phyloP scores from a whole-genome alignment of 2,113 vertebrate genomes.

The Pollachius pollachius region DNA sequence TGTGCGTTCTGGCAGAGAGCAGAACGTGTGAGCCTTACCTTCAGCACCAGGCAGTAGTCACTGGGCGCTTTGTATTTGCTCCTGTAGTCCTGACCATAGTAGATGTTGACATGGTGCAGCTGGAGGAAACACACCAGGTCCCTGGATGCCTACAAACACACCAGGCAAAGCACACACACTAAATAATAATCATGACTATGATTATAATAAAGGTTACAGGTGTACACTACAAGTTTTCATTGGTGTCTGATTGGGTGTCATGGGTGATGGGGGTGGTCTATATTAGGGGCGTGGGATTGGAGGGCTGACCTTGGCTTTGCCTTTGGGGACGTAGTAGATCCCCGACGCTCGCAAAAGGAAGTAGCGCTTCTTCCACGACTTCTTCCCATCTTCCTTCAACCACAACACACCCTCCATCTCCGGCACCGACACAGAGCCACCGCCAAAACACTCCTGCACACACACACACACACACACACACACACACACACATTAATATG shows the following conservation, averaged over 20 bases:
- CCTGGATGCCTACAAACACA: constrained; percentile 79
- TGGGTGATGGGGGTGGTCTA: no score
- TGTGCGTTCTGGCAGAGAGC: no score
- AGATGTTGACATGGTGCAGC: constrained; percentile 94
- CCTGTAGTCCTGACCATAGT: constrained; percentile 93
- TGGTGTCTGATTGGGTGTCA: background rate
- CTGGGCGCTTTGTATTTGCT: constrained; percentile 98
- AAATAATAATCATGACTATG: background rate
- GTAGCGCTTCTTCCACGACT: constrained; percentile 98
- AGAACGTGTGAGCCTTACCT: constrained; percentile 72
- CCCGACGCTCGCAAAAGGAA: constrained; percentile 95
- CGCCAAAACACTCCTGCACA: constrained; percentile 94
- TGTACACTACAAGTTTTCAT: background rate
- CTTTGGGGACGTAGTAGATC: constrained; percentile 97
- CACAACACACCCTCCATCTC: constrained; percentile 97
- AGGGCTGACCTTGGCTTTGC: constrained; percentile 88
- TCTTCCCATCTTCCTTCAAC: constrained; percentile 98
- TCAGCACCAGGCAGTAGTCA: constrained; percentile 93
- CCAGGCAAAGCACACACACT: constrained; percentile 12
- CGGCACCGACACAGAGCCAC: constrained; percentile 92
- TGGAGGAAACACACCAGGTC: constrained; percentile 97
- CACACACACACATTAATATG: no score
- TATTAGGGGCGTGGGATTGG: background rate
- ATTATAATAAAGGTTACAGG: background rate
- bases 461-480: no score